Percentiles rank a stretch among this genome's conserved stretches.
Evolutionary conservation across 30 jellyfish, hydroid and myxozoan genomes (phyloP).

Genomic region (Hydractinia symbiolongicarpus): DNA sequence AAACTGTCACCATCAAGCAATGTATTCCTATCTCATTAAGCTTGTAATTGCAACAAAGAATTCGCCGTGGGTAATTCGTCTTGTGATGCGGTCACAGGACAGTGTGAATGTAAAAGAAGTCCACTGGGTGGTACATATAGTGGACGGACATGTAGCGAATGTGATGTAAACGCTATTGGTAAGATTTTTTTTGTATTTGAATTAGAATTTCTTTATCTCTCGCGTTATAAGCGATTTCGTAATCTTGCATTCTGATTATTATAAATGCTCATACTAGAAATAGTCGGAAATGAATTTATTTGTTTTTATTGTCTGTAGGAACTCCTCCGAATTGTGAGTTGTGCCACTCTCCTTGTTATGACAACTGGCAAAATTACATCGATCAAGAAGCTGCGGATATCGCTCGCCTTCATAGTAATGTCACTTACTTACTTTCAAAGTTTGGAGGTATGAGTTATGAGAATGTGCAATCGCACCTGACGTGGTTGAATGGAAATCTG

Average conservation of each 20-base stretch:
- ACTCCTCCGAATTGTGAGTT: conserved; percentile 89
- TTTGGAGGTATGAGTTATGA: conserved; percentile 74
- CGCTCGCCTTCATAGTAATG: conserved; percentile 41
- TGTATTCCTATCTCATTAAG: conserved; percentile 28
- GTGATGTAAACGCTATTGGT: conserved; percentile 91
- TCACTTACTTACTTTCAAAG: conserved; percentile 47
- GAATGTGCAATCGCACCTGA: conserved; percentile 37
- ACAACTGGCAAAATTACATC: conserved; percentile 84
- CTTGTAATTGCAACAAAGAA: conserved; percentile 73
- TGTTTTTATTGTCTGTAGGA: conserved; percentile 28
- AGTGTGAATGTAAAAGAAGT: conserved; percentile 59
- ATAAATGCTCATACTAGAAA: neutral
- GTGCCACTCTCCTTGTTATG: conserved; percentile 85
- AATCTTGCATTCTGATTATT: neutral
- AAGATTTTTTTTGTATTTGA: neutral
- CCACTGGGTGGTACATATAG: conserved; percentile 68
- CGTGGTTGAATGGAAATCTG: conserved; percentile 46
- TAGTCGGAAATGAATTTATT: neutral
- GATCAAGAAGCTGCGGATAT: conserved; percentile 55
- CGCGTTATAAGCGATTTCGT: neutral
- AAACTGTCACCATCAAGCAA: too few relatives aligned
- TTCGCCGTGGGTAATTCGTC: conserved; percentile 53
- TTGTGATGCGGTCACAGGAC: conserved; percentile 72
- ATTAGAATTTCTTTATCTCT: neutral
- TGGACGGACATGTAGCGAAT: conserved; percentile 78